Base-by-base conservation (phyloP, 2,113 vertebrate genomes). In the Prunella himalayana region DNA sequence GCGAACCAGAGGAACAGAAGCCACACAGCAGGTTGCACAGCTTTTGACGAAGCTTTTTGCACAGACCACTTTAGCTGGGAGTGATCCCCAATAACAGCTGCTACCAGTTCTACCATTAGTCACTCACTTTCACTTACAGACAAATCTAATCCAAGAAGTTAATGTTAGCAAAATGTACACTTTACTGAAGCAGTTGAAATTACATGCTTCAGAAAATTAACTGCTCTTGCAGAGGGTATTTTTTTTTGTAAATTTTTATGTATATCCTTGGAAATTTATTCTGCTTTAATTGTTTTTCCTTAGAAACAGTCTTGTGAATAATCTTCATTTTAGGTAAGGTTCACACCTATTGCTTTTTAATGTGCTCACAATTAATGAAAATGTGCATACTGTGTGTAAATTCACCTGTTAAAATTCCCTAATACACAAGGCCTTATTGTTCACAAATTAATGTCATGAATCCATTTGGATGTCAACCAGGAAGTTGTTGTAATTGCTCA, bases 381-480 rank as follows among this genome's bases (percentile, higher is more conserved):
- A 92, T 91, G 57, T 68, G 64, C 53, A 54, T 92, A 77, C 47
- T 75, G 39, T 86, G 24, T 79, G 66, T 94, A 81, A 97, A 98
- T 91, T 95, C 87, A 96, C 94, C 82, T 96, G 80, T 93, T 96
- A 89, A 89, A 90, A 84, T 87, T 92, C 51, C 72, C 93, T 95
- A 88, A 94, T 95, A 93, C 68, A 75, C 2, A 35, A 91, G 94
- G 70, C 92, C 78, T 90, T 96, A 86, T 96, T 98, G 94, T 98
- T 98, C 95, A 64, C 92, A 98, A 98, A 97, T 98, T 95, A 98
- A 94, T 92, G 90, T 96, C 64, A 82, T 94, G 78, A 98, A 97
- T 97, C 95, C 95, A 95, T 98, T 98, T 98, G 97, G 97, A 98
- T 31, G 60, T 86, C 37, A 35, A 97, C 97, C 97, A 98, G 95